A percentile compares a stretch with the other conserved stretches of the same genome.
These are phyloP conservation scores for Rhinogobius similis DNA, from an alignment of 2,113 vertebrate genomes.

Conservation along the genomic window DNA sequence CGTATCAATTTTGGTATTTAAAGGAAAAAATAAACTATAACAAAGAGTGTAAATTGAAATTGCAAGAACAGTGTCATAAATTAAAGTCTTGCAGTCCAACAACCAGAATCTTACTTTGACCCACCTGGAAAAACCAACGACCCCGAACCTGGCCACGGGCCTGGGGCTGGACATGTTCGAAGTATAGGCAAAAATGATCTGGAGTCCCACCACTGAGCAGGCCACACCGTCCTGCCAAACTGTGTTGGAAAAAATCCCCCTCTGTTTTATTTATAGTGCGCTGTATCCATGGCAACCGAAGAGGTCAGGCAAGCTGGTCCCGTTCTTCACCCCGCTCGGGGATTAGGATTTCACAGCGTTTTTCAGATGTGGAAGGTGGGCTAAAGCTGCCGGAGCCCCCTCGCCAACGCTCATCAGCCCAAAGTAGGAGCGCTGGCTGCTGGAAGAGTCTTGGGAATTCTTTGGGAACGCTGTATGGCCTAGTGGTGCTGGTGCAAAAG, in stretches of 20 bases:
- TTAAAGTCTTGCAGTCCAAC: neutral
- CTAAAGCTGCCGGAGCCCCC: constrained; percentile 70
- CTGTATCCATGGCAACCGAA: constrained; percentile 98
- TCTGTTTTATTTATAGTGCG: constrained; percentile 99
- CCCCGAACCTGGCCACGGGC: neutral
- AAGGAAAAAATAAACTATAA: too few species aligned
- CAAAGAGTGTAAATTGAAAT: too few species aligned
- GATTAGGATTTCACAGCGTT: constrained; percentile 96
- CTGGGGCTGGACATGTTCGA: constrained; percentile 57
- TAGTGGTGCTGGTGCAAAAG: constrained; percentile 50
- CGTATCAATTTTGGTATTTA: too few species aligned
- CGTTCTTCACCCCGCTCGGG: constrained; percentile 95
- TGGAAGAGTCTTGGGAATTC: constrained; percentile 69
- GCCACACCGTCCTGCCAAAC: constrained; percentile 85
- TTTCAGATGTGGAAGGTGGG: constrained; percentile 91
- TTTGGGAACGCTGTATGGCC: constrained; percentile 62
- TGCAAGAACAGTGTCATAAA: neutral
- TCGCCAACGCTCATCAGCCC: constrained; percentile 71
- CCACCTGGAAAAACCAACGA: constrained; percentile 6
- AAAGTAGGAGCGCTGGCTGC: constrained; percentile 69
- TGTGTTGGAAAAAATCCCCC: constrained; percentile 82
- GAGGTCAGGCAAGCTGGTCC: constrained; percentile 99
- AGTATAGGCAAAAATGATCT: constrained; percentile 54
- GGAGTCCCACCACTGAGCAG: constrained; percentile 77
- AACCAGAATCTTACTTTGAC: neutral